Evolutionary conservation across 2,113 vertebrate genomes (phyloP).

Genomic region (Mastomys natalensis): DNA sequence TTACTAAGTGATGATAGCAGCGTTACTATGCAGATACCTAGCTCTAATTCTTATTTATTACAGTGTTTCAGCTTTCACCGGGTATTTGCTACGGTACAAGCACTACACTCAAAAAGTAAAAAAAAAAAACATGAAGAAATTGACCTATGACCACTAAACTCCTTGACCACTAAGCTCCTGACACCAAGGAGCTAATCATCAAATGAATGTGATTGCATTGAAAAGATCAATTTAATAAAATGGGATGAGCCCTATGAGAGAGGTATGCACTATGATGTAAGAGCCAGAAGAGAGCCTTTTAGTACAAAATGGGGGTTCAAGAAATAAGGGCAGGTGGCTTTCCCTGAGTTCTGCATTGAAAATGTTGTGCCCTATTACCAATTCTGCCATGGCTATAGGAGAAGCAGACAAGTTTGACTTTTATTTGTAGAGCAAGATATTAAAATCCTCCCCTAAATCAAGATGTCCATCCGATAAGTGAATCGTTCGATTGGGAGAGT

Average conservation of each 20-base stretch:
- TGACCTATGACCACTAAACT: neutral
- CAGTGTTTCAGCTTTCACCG: constrained; percentile 10
- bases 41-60: constrained; percentile 22
- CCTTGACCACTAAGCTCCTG: neutral
- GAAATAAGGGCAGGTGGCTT: constrained; percentile 27
- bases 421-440: constrained; percentile 11
- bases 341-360: neutral
- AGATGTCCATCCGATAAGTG: constrained; percentile 8
- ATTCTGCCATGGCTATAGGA: neutral
- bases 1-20: constrained; percentile 3
- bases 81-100: neutral
- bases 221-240: constrained; percentile 17
- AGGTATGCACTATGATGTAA: neutral
- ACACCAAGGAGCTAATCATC: neutral
- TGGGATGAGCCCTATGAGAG: neutral
- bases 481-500: constrained; percentile 7
- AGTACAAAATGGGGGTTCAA: neutral
- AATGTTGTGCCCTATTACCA: neutral
- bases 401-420: constrained; percentile 10
- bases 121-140: constrained; percentile 28
- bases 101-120: neutral
- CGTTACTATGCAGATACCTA: neutral
- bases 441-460: neutral
- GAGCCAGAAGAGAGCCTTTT: neutral
- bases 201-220: neutral